Conservation (phyloP, 2,797 vertebrate species). For the Euthynnus affinis region DNA sequence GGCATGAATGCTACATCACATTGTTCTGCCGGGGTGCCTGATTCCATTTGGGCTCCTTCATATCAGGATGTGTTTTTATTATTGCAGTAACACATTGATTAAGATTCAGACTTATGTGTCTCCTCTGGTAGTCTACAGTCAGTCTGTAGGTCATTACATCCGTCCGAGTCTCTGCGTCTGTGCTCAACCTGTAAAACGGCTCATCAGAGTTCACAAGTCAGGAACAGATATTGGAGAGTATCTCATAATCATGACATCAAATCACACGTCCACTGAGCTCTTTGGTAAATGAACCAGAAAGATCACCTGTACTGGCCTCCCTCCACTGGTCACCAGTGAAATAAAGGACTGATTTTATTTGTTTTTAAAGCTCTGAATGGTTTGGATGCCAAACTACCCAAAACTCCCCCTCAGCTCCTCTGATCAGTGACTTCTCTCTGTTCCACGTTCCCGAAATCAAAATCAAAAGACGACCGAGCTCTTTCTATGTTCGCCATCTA, state of each 20-base stretch:
- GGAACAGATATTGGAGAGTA: background rate
- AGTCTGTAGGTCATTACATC: background rate
- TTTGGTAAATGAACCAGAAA: too few species aligned
- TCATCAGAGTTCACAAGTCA: background rate
- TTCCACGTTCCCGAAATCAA: too few species aligned
- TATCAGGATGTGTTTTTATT: constrained; percentile 36
- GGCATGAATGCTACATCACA: constrained; percentile 33
- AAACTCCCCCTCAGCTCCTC: too few species aligned
- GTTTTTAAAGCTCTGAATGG: too few species aligned
- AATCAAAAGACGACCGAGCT: too few species aligned
- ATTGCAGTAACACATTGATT: constrained; percentile 27
- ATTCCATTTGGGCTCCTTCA: constrained; percentile 40
- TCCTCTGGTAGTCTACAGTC: background rate
- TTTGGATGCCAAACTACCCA: too few species aligned
- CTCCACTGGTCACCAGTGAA: too few species aligned
- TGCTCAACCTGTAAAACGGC: background rate
- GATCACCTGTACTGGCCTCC: too few species aligned
- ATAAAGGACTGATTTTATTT: too few species aligned
- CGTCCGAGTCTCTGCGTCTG: background rate
- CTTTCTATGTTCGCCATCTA: too few species aligned
- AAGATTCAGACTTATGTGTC: constrained; percentile 2
- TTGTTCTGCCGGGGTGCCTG: constrained; percentile 16
- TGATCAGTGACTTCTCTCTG: too few species aligned
- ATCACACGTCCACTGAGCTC: too few species aligned
- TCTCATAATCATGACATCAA: background rate